These are phyloP conservation scores for Ceratoteleas bidentatus DNA, from an alignment of 1,140 invertebrate species.

Conservation along the genomic window DNA sequence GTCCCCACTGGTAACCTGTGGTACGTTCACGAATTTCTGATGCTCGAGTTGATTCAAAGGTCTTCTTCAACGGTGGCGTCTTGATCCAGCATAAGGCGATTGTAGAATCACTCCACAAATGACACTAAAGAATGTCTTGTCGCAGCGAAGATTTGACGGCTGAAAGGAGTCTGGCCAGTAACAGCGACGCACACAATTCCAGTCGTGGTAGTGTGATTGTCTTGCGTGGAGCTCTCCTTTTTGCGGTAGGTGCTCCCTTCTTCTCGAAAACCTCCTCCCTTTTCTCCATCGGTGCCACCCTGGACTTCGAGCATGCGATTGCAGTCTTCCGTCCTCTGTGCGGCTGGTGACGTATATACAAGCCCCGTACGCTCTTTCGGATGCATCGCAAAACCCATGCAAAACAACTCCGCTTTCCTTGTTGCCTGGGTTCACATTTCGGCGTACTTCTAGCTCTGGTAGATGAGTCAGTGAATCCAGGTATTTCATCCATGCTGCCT, in stretches of 20 bases:
- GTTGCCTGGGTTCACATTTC: background rate
- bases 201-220: background rate
- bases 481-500: background rate
- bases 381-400: too few relatives aligned
- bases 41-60: constrained; percentile 27
- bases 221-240: background rate
- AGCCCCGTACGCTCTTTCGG: too few relatives aligned
- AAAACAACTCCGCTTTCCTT: too few relatives aligned
- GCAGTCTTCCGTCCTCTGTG: too few relatives aligned
- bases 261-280: too few relatives aligned
- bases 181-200: background rate
- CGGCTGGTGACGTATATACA: too few relatives aligned
- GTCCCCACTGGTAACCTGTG: constrained; percentile 13
- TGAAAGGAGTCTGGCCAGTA: background rate
- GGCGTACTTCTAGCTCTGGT: background rate
- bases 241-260: background rate
- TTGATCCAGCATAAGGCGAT: constrained; percentile 21
- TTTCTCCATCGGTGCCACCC: too few relatives aligned
- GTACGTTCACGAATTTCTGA: constrained; percentile 31
- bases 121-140: too few relatives aligned
- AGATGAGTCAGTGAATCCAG: background rate
- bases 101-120: constrained; percentile 22
- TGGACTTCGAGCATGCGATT: too few relatives aligned
- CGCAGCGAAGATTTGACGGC: background rate
- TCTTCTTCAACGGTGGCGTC: constrained; percentile 12